Evolutionary conservation across 35 echinoderm and acorn worm genomes (phyloP), one percentile per base, ranked within the genome.

Genomic region (Apostichopus parvimensis): DNA sequence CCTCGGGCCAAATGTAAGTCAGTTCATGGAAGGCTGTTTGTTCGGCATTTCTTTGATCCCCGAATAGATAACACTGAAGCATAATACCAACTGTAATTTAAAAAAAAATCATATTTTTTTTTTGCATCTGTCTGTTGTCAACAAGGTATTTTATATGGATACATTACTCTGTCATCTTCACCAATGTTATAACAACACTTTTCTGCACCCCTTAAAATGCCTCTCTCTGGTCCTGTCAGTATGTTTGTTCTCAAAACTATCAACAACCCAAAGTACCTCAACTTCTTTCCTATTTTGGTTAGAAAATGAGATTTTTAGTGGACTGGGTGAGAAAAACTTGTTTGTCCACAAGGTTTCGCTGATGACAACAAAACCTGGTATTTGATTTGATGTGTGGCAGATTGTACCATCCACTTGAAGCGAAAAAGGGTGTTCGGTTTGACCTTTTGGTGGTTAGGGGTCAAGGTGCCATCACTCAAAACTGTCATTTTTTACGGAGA

Each of bases 331-430:
- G 24, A 84, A 84, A 84, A 84, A n/a, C 4, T 84, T 84, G 81
- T 84, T 84, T 84, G 81, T 84, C 81, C 53, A 84, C 81, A 84
- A 52, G 79, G 17, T 75, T 75, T 75, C 14, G 21, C 58, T 12
- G 17, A 14, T 84, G 81, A 84, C n/a, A 59, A 22, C 81, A 84
- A 84, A 18, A 15, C 8, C 58, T 57, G 57, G 54, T 84, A 53
- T 58, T 56, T 84, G 54, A 59, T 25, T 54, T 84, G 54, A 84
- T 84, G 53, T 84, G 71, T 75, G 71, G 11, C 81, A 84, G 17
- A 58, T 84, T 84, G 79, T 84, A 84, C 81, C 81, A 62, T 59
- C 14, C 34, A 58, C 17, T 17, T 53, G 10, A 59, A 22, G 57
- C 13, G 2, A 45, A 45, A 84, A n/a, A 84, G 53, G 56, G 81